Evolutionary conservation across 2,113 vertebrate genomes (phyloP).

Genomic region (Aptenodytes forsteri): DNA sequence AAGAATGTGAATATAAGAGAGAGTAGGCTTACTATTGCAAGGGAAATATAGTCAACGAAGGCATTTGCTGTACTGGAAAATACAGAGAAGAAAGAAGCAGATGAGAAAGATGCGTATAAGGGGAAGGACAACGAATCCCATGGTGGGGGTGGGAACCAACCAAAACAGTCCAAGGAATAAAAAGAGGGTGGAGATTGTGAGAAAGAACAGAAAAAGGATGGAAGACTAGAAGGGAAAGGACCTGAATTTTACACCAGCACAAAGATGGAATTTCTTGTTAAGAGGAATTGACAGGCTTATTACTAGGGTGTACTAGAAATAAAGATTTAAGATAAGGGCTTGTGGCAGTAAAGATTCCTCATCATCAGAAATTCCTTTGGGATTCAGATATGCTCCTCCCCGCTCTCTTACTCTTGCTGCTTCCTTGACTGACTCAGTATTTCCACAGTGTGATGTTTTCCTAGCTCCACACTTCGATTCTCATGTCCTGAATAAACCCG

Average conservation of each 20-base stretch:
- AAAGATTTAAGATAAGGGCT: not conserved
- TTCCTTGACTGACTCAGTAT: not conserved
- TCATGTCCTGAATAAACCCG: not conserved
- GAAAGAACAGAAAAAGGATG: not conserved
- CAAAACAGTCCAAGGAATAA: not conserved
- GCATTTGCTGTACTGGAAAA: not conserved
- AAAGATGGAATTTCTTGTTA: not conserved
- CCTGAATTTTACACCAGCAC: not conserved
- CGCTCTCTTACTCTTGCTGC: not conserved
- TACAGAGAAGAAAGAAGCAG: not conserved
- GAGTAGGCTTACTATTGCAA: not conserved
- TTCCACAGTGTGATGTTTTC: not conserved
- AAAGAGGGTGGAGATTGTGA: not conserved
- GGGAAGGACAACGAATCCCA: not conserved
- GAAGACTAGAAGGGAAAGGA: not conserved
- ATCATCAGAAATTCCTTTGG: not conserved
- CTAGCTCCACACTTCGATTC: not conserved
- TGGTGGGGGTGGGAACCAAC: not conserved
- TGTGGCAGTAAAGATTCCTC: not conserved
- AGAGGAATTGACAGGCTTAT: not conserved
- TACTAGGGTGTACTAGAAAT: not conserved
- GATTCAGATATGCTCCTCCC: not conserved
- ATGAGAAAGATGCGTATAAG: not conserved
- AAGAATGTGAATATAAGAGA: not conserved
- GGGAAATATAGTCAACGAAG: not conserved